Percentiles rank a stretch among this genome's conserved stretches.
phyloP scores from a whole-genome alignment of 2,888 invertebrate genomes.

The Latrodectus elegans region DNA sequence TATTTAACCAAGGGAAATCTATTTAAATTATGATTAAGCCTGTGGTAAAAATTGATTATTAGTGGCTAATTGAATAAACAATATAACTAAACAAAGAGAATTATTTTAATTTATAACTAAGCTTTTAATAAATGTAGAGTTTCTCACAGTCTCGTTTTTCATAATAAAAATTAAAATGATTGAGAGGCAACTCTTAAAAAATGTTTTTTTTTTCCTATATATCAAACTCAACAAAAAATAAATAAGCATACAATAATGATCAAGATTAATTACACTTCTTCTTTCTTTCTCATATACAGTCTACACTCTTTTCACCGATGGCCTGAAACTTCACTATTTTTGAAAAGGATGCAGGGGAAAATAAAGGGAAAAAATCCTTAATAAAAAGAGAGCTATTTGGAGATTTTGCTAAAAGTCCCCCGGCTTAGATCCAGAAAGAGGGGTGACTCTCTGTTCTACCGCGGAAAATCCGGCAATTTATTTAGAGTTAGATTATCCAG shows the following conservation, averaged over 20 bases:
- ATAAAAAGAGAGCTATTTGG: not conserved
- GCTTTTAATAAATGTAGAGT: too few relatives aligned
- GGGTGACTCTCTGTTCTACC: constrained; percentile 22
- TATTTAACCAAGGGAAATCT: too few relatives aligned
- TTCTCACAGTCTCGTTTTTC: too few relatives aligned
- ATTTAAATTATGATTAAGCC: too few relatives aligned
- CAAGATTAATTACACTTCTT: constrained; percentile 28
- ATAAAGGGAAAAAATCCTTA: not conserved
- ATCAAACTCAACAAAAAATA: not conserved
- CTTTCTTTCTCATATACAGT: not conserved
- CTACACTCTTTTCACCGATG: not conserved
- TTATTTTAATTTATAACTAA: too few relatives aligned
- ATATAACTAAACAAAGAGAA: too few relatives aligned
- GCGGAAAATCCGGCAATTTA: constrained; percentile 56
- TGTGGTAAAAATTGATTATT: too few relatives aligned
- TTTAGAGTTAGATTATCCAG: constrained; percentile 56
- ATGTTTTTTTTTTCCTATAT: constrained; percentile 22
- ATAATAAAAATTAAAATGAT: too few relatives aligned
- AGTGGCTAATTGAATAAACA: too few relatives aligned
- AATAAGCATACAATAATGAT: not conserved
- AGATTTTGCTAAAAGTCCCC: constrained; percentile 21
- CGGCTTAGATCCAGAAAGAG: constrained; percentile 9
- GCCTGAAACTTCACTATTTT: constrained; percentile 35
- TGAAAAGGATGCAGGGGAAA: not conserved
- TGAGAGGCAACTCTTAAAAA: too few relatives aligned